Evolutionary conservation across 2,113 vertebrate species (phyloP).

Genomic region (Microcebus ravelobensis): DNA sequence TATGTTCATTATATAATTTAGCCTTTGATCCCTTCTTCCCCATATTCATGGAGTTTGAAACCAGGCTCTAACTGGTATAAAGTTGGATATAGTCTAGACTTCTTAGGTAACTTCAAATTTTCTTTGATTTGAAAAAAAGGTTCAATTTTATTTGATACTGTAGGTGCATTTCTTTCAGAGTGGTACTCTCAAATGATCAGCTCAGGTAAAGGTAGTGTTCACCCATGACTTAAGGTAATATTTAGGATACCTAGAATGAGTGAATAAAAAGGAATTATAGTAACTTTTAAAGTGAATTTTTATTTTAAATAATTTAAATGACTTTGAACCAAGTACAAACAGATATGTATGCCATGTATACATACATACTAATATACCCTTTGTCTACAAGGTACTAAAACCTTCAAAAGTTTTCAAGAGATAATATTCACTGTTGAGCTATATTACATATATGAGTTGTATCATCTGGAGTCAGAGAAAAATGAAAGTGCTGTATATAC

Average conservation of each 20-base stretch:
- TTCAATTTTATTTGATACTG: constrained; percentile 32
- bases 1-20: constrained; percentile 58
- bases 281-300: constrained; percentile 50
- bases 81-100: not conserved
- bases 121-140: constrained; percentile 33
- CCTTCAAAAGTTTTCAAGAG: not conserved
- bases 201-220: not conserved
- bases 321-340: not conserved
- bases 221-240: constrained; percentile 11
- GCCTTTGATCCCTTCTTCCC: not conserved
- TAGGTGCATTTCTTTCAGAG: constrained; percentile 26
- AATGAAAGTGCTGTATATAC: not conserved
- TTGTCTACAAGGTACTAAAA: not conserved
- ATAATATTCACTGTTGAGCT: constrained; percentile 16
- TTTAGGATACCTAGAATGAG: not conserved
- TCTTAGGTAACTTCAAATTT: constrained; percentile 31
- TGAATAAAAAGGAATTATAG: constrained; percentile 34
- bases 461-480: not conserved
- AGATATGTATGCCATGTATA: not conserved
- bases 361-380: not conserved
- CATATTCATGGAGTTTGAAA: constrained; percentile 42
- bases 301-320: constrained; percentile 53
- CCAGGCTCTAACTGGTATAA: not conserved
- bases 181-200: not conserved
- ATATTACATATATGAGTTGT: not conserved